Percentiles rank a stretch among this genome's conserved stretches.
These are phyloP conservation scores for Gari tellinella DNA, from an alignment of 2,888 invertebrate genomes.

Conservation along the genomic window DNA sequence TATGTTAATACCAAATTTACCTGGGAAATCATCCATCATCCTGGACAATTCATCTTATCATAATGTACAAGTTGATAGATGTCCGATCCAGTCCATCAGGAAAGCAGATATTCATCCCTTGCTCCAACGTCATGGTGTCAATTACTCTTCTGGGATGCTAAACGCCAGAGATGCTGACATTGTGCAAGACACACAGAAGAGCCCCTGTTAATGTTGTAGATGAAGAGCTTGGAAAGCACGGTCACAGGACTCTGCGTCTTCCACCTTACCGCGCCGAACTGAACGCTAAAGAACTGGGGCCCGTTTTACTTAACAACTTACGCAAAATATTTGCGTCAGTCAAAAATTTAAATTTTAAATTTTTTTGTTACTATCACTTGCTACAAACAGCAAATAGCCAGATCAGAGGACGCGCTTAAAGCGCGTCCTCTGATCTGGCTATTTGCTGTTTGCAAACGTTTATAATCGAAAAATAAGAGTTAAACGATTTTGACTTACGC, in stretches of 20 bases:
- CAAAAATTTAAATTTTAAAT: too few relatives aligned
- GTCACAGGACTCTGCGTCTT: slow-evolving; percentile 4
- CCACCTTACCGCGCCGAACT: slow-evolving; percentile 18
- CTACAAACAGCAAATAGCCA: too few relatives aligned
- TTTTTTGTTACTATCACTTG: too few relatives aligned
- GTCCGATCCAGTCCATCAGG: slow-evolving; percentile 4
- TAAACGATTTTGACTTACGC: too few relatives aligned
- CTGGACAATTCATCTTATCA: slow-evolving; percentile 23
- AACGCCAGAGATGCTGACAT: slow-evolving; percentile 7
- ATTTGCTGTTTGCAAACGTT: too few relatives aligned
- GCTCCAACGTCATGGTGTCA: too few relatives aligned
- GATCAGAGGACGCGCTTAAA: too few relatives aligned
- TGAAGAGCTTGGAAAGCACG: not conserved
- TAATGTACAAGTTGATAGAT: slow-evolving; percentile 17
- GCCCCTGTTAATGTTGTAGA: slow-evolving; percentile 3
- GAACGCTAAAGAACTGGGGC: slow-evolving; percentile 23
- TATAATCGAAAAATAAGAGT: too few relatives aligned
- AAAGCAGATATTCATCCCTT: slow-evolving; percentile 1
- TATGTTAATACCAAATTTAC: slow-evolving; percentile 1
- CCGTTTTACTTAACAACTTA: too few relatives aligned
- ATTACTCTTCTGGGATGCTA: not conserved
- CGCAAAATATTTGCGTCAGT: too few relatives aligned
- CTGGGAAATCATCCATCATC: not conserved
- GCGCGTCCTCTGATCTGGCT: too few relatives aligned
- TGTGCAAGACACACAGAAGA: slow-evolving; percentile 9